Evolutionary conservation across 2,888 invertebrate genomes (phyloP), one percentile per base, ranked within the genome.

Genomic region (Drosophila anomalipes): DNA sequence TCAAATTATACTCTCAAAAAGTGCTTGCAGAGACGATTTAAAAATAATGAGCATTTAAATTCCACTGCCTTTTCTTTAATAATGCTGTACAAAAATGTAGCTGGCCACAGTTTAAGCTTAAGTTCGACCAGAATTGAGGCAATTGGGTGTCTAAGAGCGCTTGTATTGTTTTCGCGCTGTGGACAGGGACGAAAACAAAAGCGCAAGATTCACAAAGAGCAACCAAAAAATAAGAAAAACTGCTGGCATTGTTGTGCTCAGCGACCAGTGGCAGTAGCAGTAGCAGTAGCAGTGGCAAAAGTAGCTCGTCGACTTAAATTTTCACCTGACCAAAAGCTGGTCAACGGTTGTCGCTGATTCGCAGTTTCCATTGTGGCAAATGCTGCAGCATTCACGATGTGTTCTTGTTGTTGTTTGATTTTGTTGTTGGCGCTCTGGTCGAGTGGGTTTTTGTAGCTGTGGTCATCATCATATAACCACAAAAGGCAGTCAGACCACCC

Each of bases 271-370:
- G 51, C 52, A 53, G 52, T 33, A 10, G 32, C 10, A 10, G 33
- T 22, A 16, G 47, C 28, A 28, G 28, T 4, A 4, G 28, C 26
- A 51, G 41, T 41, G 6, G 53, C 56, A 39, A 39, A 26, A 47
- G 47, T 47, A 16, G 47, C 28, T n/a, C 47, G 28, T 47, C 9
- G 58, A 58, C 72, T 81, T 70, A 78, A 81, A 81, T 81, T 81
- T 81, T 75, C 67, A 76, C 81, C 81, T 75, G 78, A 58, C 68
- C 79, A 66, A 62, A 44, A 66, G 37, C 66, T 52, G 81, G 74
- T 77, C 81, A 77, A 74, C 63, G 81, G 66, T 74, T 77, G 77
- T 72, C 69, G 80, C 70, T 74, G 74, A 79, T 79, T 71, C 76
- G 47, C 75, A 65, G 76, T 54, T 68, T 44, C 60, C 72, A 79